phyloP scores from a whole-genome alignment of 2,113 vertebrate species.

The Boleophthalmus pectinirostris region DNA sequence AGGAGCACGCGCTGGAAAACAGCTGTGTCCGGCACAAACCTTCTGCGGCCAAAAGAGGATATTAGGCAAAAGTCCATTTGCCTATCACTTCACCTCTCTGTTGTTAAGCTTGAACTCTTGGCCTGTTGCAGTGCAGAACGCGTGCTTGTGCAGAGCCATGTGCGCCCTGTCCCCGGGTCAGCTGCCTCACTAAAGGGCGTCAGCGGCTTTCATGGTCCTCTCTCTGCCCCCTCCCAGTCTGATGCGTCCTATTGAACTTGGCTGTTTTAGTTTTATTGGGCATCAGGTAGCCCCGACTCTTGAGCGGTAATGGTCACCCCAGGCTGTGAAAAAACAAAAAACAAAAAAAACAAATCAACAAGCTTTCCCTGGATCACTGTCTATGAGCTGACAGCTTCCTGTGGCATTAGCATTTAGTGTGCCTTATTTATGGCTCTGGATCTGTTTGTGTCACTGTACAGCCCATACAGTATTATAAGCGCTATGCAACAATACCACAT shows the following conservation, averaged over 20 bases:
- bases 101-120: background rate
- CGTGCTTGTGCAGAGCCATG: background rate
- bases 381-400: background rate
- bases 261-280: constrained; percentile 50
- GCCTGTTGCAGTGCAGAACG: background rate
- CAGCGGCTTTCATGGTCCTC: background rate
- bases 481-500: background rate
- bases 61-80: constrained; percentile 21
- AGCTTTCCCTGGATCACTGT: constrained; percentile 14
- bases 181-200: background rate
- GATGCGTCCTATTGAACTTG: constrained; percentile 26
- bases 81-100: background rate
- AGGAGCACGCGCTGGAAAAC: constrained; percentile 37
- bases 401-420: constrained; percentile 5
- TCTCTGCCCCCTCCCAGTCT: background rate
- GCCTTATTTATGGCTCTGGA: constrained; percentile 2
- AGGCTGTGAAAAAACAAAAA: constrained; percentile 47
- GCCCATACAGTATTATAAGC: background rate
- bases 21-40: constrained; percentile 54
- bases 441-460: background rate
- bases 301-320: constrained; percentile 33
- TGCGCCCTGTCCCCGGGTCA: background rate
- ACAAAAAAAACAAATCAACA: constrained; percentile 34
- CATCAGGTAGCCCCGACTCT: constrained; percentile 27
- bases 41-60: constrained; percentile 40